Evolutionary conservation across 37 sponge, comb jelly and placozoan species (phyloP), one percentile per base, ranked within the genome.

Genomic region (Mnemiopsis leidyi): DNA sequence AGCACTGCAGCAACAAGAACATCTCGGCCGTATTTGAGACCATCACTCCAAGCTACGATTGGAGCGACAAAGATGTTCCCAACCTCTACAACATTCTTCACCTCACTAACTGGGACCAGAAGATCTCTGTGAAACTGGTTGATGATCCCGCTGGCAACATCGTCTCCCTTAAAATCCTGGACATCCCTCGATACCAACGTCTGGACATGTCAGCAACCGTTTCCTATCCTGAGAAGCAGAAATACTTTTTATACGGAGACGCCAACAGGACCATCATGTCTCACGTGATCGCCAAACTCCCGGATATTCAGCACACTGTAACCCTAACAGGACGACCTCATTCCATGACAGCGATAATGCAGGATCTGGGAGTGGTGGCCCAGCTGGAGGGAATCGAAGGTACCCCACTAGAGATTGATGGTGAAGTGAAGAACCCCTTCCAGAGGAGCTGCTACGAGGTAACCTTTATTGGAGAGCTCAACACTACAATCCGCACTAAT

Each of bases 61-160:
- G 18, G 20, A 67, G 68, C 13, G 26, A 71, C 5, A 30, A 30
- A 30, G 26, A 71, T 5, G 73, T 71, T 18, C 2, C 73, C 23
- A 71, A 71, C 26, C 73, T 71, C 21, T 71, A 71, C 73, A 71
- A 71, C 73, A 71, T 71, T 3, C 73, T 71, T 30, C 7, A 71
- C 73, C 5, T 3, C 73, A 21, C 18, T 9, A 61, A 9, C 18
- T 71, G 73, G 73, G 73, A 71, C 2, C 73, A 71, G 73, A 25
- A 23, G 25, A 7, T 71, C 73, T 30, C 3, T 3, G 73, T 71
- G 73, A 7, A 23, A 18, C 73, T 71, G 13, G 68, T 67, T 20
- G 18, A 67, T 20, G 20, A 13, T 67, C 18, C 68, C 68, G 20
- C 68, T 67, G 18, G 18, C 68, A 67, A 13, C 68, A 71, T 30